Base-by-base conservation (phyloP, 2,797 vertebrate species). In the Nothura maculosa region DNA sequence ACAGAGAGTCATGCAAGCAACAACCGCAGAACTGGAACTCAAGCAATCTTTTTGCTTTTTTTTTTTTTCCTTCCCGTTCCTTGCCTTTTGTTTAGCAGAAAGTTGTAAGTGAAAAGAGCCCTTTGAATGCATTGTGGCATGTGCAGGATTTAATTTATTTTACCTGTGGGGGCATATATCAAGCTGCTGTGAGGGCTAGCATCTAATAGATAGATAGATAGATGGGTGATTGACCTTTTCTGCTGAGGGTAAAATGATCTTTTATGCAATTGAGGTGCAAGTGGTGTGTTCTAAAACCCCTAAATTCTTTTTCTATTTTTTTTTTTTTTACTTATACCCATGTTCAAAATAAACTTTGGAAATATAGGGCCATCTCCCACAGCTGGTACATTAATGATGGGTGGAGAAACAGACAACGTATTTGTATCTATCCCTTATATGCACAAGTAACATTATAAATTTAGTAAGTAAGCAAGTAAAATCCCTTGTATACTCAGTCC, bases 191-290 rank as follows among this genome's bases (percentile, higher is more conserved):
- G 40, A 40, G 12, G 12, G 12, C 74, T 91, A 93, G 64, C 54
- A 72, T 25, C 69, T 85, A 82, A 57, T 61, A 76, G 57, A 85
- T 52, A 87, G 43, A 57, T 61, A 76, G 57, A 85, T 52, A 87
- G 43, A 43, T 78, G 74, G 64, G 82, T 94, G 87, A 92, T 81
- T 92, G 76, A 83, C 36, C 54, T 80, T 85, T 74, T 40, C 76
- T 78, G 85, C 82, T 91, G 48, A 95, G 57, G 66, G 76, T 82
- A 83, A 92, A 87, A 89, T 75, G 16, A 80, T 55, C 63, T 85
- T 62, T 74, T 72, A 75, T 10, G 66, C 52, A 76, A 27, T 27
- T 54, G 21, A 82, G 89, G 24, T 34, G 25, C 57, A 90, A 92
- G 54, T n/a, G 43, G 5, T 32, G 85, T 75, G 12, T 57, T 78